These are phyloP conservation scores for Caenorhabditis afra DNA, from an alignment of 2,888 invertebrate species.

Conservation along the genomic window DNA sequence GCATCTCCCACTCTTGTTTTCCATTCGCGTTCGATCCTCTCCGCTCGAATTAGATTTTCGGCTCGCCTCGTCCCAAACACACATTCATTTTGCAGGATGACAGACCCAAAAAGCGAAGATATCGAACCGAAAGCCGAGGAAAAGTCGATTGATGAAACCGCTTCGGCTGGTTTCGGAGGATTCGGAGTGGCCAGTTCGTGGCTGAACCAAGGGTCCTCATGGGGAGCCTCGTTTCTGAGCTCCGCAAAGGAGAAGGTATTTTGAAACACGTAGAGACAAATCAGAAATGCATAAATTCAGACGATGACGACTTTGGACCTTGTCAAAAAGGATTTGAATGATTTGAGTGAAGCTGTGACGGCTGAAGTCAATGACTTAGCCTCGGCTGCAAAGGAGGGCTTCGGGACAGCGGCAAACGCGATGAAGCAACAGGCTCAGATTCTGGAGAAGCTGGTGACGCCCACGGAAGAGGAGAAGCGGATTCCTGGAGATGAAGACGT, in stretches of 20 bases:
- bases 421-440: constrained; percentile 77
- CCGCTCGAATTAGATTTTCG: constrained; percentile 13
- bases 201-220: constrained; percentile 64
- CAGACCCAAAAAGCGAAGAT: constrained; percentile 40
- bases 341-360: constrained; percentile 76
- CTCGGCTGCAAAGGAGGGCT: constrained; percentile 67
- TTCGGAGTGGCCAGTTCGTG: constrained; percentile 58
- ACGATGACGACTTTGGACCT: constrained; percentile 77
- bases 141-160: constrained; percentile 8
- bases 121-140: constrained; percentile 25
- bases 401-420: constrained; percentile 61
- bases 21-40: constrained; percentile 6
- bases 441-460: constrained; percentile 74
- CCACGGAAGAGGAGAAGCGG: constrained; percentile 63
- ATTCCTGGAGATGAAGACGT: constrained; percentile 40
- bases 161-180: constrained; percentile 31
- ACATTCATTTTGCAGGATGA: constrained; percentile 24
- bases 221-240: constrained; percentile 73
- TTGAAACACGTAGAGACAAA: background rate
- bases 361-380: constrained; percentile 75
- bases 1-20: constrained; percentile 8
- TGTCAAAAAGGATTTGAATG: constrained; percentile 79
- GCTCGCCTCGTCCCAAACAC: too few relatives aligned
- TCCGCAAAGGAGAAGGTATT: constrained; percentile 75
- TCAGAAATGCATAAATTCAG: constrained; percentile 59